These are phyloP conservation scores for Schizopygopsis malacanthus DNA, from an alignment of 2,797 vertebrate genomes.

Conservation along the genomic window DNA sequence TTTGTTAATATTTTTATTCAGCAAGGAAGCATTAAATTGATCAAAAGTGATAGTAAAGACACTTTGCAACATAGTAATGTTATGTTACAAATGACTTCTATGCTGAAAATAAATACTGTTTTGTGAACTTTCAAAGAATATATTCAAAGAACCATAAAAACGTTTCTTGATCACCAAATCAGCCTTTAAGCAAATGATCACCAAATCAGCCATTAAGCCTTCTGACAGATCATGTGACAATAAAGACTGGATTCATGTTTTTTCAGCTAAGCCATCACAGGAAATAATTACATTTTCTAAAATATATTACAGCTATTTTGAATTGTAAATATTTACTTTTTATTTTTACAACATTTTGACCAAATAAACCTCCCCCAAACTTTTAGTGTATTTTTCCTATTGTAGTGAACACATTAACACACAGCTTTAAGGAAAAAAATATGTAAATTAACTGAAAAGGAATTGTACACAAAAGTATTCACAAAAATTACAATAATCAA, in stretches of 20 bases:
- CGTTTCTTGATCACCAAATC: not conserved
- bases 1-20: not conserved
- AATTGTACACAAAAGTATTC: too few species aligned
- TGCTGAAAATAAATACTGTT: not conserved
- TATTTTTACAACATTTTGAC: not conserved
- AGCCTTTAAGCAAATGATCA: too few species aligned
- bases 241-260: not conserved
- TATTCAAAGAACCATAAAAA: not conserved
- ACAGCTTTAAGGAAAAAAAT: not conserved
- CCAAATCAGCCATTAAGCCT: not conserved
- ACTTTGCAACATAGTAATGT: not conserved
- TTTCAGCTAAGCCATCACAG: too few species aligned
- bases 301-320: not conserved
- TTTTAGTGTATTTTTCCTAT: not conserved
- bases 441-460: too few species aligned
- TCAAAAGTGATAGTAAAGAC: not conserved
- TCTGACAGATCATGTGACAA: not conserved
- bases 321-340: not conserved
- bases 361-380: not conserved
- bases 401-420: conserved; percentile 25
- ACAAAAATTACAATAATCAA: not conserved
- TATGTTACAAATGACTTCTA: not conserved
- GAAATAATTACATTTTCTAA: not conserved
- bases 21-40: not conserved
- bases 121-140: not conserved